phyloP scores from a whole-genome alignment of 2,888 invertebrate species.

The Aporophyla nigra region DNA sequence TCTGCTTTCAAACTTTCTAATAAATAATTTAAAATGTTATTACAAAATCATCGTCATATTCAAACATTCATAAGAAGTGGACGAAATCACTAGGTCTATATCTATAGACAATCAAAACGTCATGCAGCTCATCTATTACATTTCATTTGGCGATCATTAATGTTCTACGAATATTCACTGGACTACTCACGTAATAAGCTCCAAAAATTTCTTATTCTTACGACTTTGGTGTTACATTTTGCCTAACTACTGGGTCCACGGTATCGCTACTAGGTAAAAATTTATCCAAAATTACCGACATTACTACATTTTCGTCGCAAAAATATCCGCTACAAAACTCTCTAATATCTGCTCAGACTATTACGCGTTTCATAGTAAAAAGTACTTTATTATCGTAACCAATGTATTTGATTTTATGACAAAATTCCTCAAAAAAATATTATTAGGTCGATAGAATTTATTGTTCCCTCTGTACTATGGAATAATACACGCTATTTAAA shows the following conservation, averaged over 20 bases:
- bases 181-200: slow-evolving; percentile 83
- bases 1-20: slow-evolving; percentile 13
- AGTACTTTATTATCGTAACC: slow-evolving; percentile 70
- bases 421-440: slow-evolving; percentile 84
- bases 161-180: slow-evolving; percentile 68
- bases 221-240: slow-evolving; percentile 87
- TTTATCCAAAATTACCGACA: slow-evolving; percentile 88
- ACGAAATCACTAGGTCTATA: slow-evolving; percentile 85
- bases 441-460: slow-evolving; percentile 80
- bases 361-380: slow-evolving; percentile 74
- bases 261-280: slow-evolving; percentile 82
- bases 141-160: slow-evolving; percentile 61
- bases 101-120: slow-evolving; percentile 71
- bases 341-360: slow-evolving; percentile 84
- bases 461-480: slow-evolving; percentile 84
- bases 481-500: slow-evolving; percentile 65
- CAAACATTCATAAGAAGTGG: slow-evolving; percentile 76
- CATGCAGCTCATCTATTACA: slow-evolving; percentile 68
- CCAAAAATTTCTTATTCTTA: slow-evolving; percentile 81
- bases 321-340: slow-evolving; percentile 86
- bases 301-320: slow-evolving; percentile 85
- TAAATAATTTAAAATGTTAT: slow-evolving; percentile 24
- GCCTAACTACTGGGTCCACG: slow-evolving; percentile 87
- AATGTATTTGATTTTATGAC: slow-evolving; percentile 68
- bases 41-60: slow-evolving; percentile 45